Percentiles rank a stretch among this genome's conserved stretches.
Evolutionary conservation across 2,888 invertebrate species (phyloP).

Genomic region (Cryptocheilus praepositus): DNA sequence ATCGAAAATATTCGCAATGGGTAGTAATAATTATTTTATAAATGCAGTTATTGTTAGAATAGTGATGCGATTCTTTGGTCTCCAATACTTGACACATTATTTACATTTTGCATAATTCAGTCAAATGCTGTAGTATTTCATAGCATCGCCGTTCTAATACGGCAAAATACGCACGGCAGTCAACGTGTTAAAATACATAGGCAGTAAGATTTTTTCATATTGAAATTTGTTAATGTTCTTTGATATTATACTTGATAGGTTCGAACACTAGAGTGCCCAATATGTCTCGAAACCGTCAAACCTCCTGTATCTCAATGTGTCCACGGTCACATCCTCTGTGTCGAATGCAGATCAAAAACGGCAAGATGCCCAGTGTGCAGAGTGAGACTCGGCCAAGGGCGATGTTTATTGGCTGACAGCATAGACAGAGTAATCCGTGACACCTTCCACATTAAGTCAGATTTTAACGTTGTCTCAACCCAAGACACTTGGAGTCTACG

Average conservation of each 20-base stretch:
- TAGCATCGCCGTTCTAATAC: too few species aligned
- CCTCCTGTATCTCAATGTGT: constrained; percentile 81
- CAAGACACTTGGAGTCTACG: constrained; percentile 33
- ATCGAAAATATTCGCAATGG: too few species aligned
- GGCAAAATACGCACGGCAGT: too few species aligned
- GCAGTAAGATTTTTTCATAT: background rate
- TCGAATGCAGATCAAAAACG: constrained; percentile 77
- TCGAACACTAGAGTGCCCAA: constrained; percentile 78
- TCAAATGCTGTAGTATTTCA: too few species aligned
- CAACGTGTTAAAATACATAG: too few species aligned
- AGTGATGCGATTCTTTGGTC: too few species aligned
- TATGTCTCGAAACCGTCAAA: constrained; percentile 80
- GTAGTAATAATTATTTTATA: too few species aligned
- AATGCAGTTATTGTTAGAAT: too few species aligned
- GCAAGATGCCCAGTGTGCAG: constrained; percentile 80
- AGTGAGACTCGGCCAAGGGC: constrained; percentile 73
- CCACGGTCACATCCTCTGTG: constrained; percentile 80
- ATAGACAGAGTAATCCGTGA: constrained; percentile 65
- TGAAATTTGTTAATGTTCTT: background rate
- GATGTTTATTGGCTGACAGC: constrained; percentile 70
- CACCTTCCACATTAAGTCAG: constrained; percentile 52
- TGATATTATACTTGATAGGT: constrained; percentile 36
- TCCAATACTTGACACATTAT: too few species aligned
- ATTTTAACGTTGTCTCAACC: background rate
- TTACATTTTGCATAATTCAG: too few species aligned